A percentile compares a stretch with the other conserved stretches of the same genome.
phyloP scores from a whole-genome alignment of 2,113 vertebrate genomes.

The Colaptes auratus region DNA sequence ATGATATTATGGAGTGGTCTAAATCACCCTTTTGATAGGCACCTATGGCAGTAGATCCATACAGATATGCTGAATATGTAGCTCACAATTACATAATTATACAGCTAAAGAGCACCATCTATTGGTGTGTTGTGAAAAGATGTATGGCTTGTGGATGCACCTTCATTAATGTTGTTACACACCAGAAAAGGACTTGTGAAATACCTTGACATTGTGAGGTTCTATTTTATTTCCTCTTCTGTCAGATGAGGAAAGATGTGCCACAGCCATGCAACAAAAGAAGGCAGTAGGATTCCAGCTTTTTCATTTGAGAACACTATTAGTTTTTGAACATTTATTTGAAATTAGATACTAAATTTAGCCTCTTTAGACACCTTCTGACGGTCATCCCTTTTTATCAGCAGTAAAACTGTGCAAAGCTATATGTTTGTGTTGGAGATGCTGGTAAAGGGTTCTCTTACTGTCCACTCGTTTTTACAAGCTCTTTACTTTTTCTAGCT shows the following conservation, averaged over 20 bases:
- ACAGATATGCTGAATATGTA: not conserved
- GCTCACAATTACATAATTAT: not conserved
- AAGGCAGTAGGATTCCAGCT: not conserved
- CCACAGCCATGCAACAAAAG: not conserved
- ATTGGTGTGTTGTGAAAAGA: not conserved
- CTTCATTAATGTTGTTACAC: not conserved
- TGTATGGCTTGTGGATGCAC: not conserved
- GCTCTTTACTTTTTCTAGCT: not conserved
- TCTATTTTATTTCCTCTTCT: not conserved
- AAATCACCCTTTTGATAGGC: not conserved
- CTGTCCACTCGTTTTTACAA: not conserved
- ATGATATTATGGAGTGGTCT: not conserved
- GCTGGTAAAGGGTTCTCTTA: not conserved
- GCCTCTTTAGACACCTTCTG: not conserved
- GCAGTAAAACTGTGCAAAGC: not conserved
- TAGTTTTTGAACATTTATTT: not conserved
- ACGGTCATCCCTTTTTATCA: not conserved
- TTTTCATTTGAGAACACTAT: not conserved
- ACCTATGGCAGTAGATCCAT: not conserved
- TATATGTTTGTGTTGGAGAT: not conserved
- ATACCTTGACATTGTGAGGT: not conserved
- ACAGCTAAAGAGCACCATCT: constrained; percentile 64
- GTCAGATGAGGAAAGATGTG: not conserved
- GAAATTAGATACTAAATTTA: not conserved
- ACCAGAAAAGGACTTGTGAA: not conserved